Evolutionary conservation across 2,113 vertebrate species (phyloP).

Genomic region (Accipiter cooperii): DNA sequence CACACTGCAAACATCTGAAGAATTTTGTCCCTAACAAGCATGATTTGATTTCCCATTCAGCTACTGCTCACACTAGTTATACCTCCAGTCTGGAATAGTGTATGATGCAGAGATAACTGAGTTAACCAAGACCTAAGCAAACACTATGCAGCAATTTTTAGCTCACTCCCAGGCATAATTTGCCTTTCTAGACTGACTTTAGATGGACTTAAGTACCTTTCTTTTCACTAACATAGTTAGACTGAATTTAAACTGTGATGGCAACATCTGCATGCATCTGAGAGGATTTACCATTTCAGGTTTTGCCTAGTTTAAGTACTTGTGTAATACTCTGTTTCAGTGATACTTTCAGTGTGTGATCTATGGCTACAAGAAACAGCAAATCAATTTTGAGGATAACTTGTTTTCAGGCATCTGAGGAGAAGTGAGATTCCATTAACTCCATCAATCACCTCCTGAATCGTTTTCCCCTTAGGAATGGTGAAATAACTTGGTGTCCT

Average conservation of each 20-base stretch:
- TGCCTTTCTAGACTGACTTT: background rate
- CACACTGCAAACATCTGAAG: background rate
- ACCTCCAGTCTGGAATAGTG: background rate
- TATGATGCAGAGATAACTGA: background rate
- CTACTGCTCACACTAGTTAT: background rate
- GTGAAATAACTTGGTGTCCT: slow-evolving; percentile 48
- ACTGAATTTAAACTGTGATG: background rate
- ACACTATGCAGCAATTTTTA: background rate
- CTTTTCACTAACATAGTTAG: background rate
- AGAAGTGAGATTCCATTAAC: slow-evolving; percentile 52
- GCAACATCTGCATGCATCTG: background rate
- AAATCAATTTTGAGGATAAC: slow-evolving; percentile 57
- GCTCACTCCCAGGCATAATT: background rate
- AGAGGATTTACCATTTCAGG: background rate
- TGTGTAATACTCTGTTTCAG: background rate
- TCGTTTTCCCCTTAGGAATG: slow-evolving; percentile 31
- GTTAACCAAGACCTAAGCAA: background rate
- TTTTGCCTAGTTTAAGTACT: background rate
- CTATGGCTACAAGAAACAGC: slow-evolving; percentile 46
- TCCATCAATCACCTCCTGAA: slow-evolving; percentile 50
- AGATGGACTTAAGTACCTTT: background rate
- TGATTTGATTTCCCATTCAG: background rate
- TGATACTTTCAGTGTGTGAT: slow-evolving; percentile 23
- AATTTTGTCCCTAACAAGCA: background rate
- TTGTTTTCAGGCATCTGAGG: slow-evolving; percentile 49